Conservation (phyloP, 30 jellyfish, hydroid and myxozoan species). For the Phacellophora camtschatica region DNA sequence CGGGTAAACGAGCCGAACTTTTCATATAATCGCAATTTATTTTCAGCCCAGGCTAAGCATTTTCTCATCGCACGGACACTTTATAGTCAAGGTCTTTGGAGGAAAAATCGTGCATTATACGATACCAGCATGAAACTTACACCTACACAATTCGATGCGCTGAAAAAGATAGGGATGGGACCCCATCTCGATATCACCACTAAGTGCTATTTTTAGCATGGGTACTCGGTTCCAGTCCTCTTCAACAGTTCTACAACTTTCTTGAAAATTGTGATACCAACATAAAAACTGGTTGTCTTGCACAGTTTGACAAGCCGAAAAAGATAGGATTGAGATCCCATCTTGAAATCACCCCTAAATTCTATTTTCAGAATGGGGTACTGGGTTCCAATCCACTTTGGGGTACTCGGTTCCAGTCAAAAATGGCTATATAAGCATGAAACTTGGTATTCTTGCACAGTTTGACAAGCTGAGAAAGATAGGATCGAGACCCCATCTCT, state of each 20-base stretch:
- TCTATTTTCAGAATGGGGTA: background rate
- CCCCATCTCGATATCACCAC: background rate
- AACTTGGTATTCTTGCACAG: background rate
- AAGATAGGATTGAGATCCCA: background rate
- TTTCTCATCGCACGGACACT: too few species aligned
- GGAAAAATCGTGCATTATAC: too few species aligned
- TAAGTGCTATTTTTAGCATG: background rate
- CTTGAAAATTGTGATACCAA: too few species aligned
- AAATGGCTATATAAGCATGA: background rate
- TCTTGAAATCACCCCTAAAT: background rate
- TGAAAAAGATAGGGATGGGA: background rate
- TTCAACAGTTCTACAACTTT: too few species aligned
- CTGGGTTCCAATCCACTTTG: background rate
- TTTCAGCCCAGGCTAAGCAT: too few species aligned
- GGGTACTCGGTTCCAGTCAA: background rate
- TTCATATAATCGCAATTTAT: too few species aligned
- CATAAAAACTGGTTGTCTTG: background rate
- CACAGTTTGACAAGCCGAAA: background rate
- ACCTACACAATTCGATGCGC: too few species aligned
- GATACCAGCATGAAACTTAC: too few species aligned
- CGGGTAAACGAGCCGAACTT: too few species aligned
- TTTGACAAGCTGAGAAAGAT: conserved; percentile 1
- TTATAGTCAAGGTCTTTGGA: too few species aligned
- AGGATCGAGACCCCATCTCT: background rate
- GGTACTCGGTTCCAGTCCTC: too few species aligned